Evolutionary conservation across 2,888 invertebrate genomes (phyloP).

Genomic region (Thereva unica): DNA sequence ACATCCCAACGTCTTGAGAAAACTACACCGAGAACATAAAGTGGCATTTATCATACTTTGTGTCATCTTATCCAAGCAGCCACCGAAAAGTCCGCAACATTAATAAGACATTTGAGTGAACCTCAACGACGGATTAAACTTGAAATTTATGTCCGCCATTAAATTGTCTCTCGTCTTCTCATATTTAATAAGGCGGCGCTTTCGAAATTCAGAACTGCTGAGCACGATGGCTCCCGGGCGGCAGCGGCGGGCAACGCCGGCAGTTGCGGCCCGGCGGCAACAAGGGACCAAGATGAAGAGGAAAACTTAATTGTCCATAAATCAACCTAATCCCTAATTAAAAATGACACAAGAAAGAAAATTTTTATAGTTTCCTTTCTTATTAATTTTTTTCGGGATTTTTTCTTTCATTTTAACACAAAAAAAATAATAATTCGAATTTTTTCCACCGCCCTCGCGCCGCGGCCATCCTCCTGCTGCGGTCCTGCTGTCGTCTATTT

Average conservation of each 20-base stretch:
- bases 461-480: too few relatives aligned
- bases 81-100: conserved; percentile 34
- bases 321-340: conserved; percentile 35
- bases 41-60: conserved; percentile 33
- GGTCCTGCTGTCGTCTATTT: too few relatives aligned
- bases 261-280: neutral
- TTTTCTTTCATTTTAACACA: neutral
- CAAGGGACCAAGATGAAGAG: conserved; percentile 29
- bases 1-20: conserved; percentile 25
- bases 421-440: too few relatives aligned
- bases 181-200: conserved; percentile 30
- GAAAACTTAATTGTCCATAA: conserved; percentile 31
- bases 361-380: conserved; percentile 33
- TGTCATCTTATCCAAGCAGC: conserved; percentile 33
- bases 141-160: conserved; percentile 32
- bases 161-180: conserved; percentile 26
- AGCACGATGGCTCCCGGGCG: too few relatives aligned
- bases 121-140: conserved; percentile 32
- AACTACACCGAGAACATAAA: conserved; percentile 27
- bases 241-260: too few relatives aligned
- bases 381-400: conserved; percentile 29
- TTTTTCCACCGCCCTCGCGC: too few relatives aligned
- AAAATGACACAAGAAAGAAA: conserved; percentile 32
- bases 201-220: conserved; percentile 28
- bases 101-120: conserved; percentile 34